Evolutionary conservation across 2,113 vertebrate genomes (phyloP), one percentile per base, ranked within the genome.

Genomic region (Orthonyx spaldingii): DNA sequence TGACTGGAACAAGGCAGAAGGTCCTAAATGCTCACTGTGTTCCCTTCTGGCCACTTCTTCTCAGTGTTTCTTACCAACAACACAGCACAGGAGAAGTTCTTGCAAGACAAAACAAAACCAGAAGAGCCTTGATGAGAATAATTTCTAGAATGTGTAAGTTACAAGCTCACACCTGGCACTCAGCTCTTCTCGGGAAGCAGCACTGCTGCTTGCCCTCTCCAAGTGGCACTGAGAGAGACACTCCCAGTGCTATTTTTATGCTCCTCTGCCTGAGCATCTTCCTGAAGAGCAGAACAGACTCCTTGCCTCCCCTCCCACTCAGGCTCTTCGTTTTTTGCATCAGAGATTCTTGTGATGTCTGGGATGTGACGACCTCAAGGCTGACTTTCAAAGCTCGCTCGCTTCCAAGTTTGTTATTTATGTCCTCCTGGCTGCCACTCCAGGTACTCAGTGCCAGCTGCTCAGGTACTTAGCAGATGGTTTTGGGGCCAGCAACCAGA

Each of bases 111-210:
- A 52, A 49, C 32, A 22, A 52, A 32, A 33, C 37, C 39, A 52
- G 33, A 91, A 19, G 12, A 81, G 44, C 8, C 46, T 55, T 13
- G 23, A 41, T 83, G 49, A 84, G 33, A 28, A 35, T 76, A 60
- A 76, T 82, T 71, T 77, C 82, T 74, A 32, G 78, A 50, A 77
- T 70, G 15, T 37, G 0, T 42, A 61, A 69, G 26, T 75, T 65
- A 27, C 14, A 42, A 87, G 46, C 61, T 94, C 78, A 80, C 82
- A 93, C 90, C 93, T 96, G 94, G 89, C 66, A 50, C 78, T 93
- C 78, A 82, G 57, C 61, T 75, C 63, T 59, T 59, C 57, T 72
- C 78, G 95, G 81, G 91, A 94, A 94, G 44, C 35, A 69, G 61
- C 57, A 32, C 39, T 66, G 61, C 63, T 93, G 42, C 77, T 89